Conservation (phyloP, 2,797 vertebrate genomes). For the Myoxocephalus aenaeus region DNA sequence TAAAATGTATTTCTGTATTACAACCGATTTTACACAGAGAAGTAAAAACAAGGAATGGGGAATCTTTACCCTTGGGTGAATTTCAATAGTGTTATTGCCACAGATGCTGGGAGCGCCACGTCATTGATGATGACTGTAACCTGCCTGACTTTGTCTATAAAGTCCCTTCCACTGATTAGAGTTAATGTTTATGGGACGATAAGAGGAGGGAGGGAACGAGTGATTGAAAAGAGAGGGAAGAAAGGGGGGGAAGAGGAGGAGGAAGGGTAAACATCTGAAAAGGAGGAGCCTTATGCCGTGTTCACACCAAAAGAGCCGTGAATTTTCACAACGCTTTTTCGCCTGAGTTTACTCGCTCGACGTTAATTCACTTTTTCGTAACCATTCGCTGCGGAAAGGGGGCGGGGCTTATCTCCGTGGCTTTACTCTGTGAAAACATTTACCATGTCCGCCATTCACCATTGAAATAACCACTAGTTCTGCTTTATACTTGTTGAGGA, state of each 20-base stretch:
- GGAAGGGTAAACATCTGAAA: constrained; percentile 65
- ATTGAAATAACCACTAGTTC: no score
- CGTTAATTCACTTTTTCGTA: no score
- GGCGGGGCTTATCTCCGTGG: no score
- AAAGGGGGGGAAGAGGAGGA: constrained; percentile 24
- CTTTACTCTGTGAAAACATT: no score
- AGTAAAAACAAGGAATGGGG: neutral
- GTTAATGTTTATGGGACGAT: constrained; percentile 76
- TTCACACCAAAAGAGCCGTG: no score
- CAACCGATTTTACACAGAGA: neutral
- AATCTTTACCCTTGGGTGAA: constrained; percentile 61
- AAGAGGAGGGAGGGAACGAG: constrained; percentile 69
- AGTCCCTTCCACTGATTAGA: constrained; percentile 79
- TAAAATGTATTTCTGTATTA: neutral
- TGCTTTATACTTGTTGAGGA: no score
- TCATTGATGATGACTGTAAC: constrained; percentile 70
- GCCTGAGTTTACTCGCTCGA: no score
- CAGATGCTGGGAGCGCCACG: constrained; percentile 54
- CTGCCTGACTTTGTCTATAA: constrained; percentile 77
- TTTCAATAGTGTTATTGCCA: constrained; percentile 42
- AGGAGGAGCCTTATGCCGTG: constrained; percentile 47
- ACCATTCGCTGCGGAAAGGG: no score
- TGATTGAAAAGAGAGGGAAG: constrained; percentile 40
- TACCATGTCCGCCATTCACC: no score
- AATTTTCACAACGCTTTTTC: no score